These are phyloP conservation scores for Tachystola acroxantha DNA, from an alignment of 2,888 invertebrate species.

Conservation along the genomic window DNA sequence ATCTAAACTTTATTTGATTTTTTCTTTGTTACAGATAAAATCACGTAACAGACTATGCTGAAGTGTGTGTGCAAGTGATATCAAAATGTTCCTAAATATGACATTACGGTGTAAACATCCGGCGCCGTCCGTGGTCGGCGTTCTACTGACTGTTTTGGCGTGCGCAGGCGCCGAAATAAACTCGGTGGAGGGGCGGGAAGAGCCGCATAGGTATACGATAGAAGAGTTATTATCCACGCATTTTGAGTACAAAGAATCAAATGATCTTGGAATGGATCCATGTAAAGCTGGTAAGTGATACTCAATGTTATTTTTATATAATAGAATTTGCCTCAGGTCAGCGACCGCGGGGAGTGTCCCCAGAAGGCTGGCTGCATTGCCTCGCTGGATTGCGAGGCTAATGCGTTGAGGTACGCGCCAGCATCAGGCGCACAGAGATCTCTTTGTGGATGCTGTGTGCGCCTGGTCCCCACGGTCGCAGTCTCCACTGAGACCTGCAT, in stretches of 20 bases:
- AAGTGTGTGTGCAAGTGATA: slow-evolving; percentile 35
- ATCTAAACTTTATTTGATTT: no score
- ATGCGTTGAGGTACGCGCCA: no score
- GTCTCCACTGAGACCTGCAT: no score
- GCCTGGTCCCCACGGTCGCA: no score
- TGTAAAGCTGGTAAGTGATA: slow-evolving; percentile 89
- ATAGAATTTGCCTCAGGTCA: no score
- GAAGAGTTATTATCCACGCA: slow-evolving; percentile 81
- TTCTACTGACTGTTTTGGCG: slow-evolving; percentile 43
- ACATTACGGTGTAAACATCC: slow-evolving; percentile 42
- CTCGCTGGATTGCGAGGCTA: no score
- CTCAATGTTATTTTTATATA: no score
- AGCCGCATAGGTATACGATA: slow-evolving; percentile 78
- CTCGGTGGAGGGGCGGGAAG: slow-evolving; percentile 47
- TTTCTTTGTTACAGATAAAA: slow-evolving; percentile 54
- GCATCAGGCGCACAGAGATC: no score
- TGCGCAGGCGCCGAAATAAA: slow-evolving; percentile 34
- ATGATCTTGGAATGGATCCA: slow-evolving; percentile 89
- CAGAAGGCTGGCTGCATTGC: no score
- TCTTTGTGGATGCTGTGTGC: no score
- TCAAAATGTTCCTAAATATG: slow-evolving; percentile 34
- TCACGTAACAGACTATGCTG: slow-evolving; percentile 38
- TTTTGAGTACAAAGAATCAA: slow-evolving; percentile 83
- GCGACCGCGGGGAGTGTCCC: no score
- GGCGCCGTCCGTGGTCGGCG: slow-evolving; percentile 34